A percentile compares a stretch with the other conserved stretches of the same genome.
Conservation (phyloP, 2,888 invertebrate genomes). For the Leptothorax acervorum region DNA sequence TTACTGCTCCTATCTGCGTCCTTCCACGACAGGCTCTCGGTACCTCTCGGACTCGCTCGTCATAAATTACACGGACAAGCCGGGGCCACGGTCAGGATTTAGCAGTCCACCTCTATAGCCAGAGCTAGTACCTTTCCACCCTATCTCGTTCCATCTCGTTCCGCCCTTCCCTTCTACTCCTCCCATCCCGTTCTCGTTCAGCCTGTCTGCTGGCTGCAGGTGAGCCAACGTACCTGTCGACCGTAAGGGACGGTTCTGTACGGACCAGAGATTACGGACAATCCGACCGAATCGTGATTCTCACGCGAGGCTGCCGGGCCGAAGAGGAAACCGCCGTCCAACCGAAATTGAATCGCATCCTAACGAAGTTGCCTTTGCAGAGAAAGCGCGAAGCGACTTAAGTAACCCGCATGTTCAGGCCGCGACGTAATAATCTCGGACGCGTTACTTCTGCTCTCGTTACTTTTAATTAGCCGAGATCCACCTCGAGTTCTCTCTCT, state of each 20-base stretch:
- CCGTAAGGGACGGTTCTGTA: slow-evolving; percentile 59
- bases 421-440: slow-evolving; percentile 51
- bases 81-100: slow-evolving; percentile 77
- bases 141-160: slow-evolving; percentile 61
- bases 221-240: slow-evolving; percentile 63
- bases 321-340: slow-evolving; percentile 43
- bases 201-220: slow-evolving; percentile 63
- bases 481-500: background rate
- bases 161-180: slow-evolving; percentile 47
- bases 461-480: slow-evolving; percentile 46
- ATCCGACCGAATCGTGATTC: slow-evolving; percentile 62
- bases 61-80: slow-evolving; percentile 78
- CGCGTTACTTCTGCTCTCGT: slow-evolving; percentile 48
- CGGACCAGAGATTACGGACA: slow-evolving; percentile 62
- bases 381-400: slow-evolving; percentile 47
- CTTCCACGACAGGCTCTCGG: slow-evolving; percentile 59
- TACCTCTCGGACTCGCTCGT: slow-evolving; percentile 75
- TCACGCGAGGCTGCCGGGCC: slow-evolving; percentile 28
- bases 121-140: slow-evolving; percentile 68
- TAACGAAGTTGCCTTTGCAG: slow-evolving; percentile 50
- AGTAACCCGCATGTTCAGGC: slow-evolving; percentile 44
- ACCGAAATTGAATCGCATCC: slow-evolving; percentile 50
- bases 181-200: slow-evolving; percentile 28
- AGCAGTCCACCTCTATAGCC: slow-evolving; percentile 71
- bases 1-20: slow-evolving; percentile 77